Base-by-base conservation (phyloP, 2,113 vertebrate species). In the Istiophorus platypterus region DNA sequence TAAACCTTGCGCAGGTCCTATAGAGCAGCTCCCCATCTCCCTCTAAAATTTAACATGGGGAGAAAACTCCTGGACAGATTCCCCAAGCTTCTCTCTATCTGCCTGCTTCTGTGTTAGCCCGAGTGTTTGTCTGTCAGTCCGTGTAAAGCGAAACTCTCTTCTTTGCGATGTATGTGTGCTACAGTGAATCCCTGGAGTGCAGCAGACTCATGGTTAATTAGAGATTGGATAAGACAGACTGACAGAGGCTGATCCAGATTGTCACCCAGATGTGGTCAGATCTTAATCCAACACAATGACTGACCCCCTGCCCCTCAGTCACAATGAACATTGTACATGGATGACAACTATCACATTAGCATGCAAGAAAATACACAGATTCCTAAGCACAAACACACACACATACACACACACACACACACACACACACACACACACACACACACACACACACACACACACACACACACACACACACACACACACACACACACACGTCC, bases 181-280 rank as follows among this genome's bases (percentile, higher is more conserved):
- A 68, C 24, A 31, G 69, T 2, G 42, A 63, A 59, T 77, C 75
- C 67, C 82, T 22, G 52, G 82, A 76, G 80, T 34, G 70, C 39
- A 75, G 85, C 62, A 72, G 80, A 57, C 78, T 82, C 76, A 69
- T 62, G 76, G 73, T 83, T 89, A 86, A 90, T 91, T 86, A 88
- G 79, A 82, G 51, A 74, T 61, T 7, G 59, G 56, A 72, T 61
- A 31, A 59, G 72, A 81, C 63, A 18, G 78, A 81, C 71, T 80
- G 82, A 81, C 69, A 47, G 75, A 24, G 62, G 27, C 69, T 63
- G 78, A 86, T 88, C 68, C 76, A 24, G 56, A 83, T 61, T 80
- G 87, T 89, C 79, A 85, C 39, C 71, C 74, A 88, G 81, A 87
- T 89, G 84, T 78, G 80, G 84, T 84, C 82, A 57, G 71, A 79